Conservation (phyloP, 2,888 invertebrate genomes). For the Himalopsyche kuldschensis region DNA sequence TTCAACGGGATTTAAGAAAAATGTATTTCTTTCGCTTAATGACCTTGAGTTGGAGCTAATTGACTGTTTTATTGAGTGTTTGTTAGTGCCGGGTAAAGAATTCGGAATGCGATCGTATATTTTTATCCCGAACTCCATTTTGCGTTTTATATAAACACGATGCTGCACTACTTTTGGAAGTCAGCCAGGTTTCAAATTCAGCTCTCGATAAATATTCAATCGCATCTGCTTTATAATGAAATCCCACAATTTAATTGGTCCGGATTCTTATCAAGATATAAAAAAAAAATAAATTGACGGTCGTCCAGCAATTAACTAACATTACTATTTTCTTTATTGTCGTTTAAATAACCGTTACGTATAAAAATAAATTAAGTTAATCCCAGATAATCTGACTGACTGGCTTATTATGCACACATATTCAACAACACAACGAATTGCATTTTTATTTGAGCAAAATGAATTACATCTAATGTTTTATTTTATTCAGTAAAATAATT, state of each 20-base stretch:
- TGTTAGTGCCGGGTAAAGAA: background rate
- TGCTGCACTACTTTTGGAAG: background rate
- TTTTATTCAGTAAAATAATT: too few species aligned
- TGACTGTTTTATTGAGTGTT: background rate
- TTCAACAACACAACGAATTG: too few species aligned
- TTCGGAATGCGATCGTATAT: background rate
- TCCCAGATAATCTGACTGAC: too few species aligned
- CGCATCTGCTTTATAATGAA: background rate
- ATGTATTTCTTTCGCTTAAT: background rate
- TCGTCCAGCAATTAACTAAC: background rate
- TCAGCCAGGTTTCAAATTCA: background rate
- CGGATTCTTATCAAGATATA: background rate
- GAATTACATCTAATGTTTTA: too few species aligned
- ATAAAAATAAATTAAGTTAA: too few species aligned
- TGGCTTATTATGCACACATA: too few species aligned
- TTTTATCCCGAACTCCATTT: background rate
- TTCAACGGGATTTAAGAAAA: background rate
- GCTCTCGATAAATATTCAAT: background rate
- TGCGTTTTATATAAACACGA: constrained; percentile 1
- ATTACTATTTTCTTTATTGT: too few species aligned
- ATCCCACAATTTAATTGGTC: background rate
- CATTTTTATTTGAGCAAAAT: too few species aligned
- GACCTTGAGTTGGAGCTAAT: background rate
- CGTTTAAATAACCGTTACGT: too few species aligned
- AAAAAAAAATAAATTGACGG: background rate